Conservation (phyloP, 2,888 invertebrate species). For the Psylliodes chrysocephalus region DNA sequence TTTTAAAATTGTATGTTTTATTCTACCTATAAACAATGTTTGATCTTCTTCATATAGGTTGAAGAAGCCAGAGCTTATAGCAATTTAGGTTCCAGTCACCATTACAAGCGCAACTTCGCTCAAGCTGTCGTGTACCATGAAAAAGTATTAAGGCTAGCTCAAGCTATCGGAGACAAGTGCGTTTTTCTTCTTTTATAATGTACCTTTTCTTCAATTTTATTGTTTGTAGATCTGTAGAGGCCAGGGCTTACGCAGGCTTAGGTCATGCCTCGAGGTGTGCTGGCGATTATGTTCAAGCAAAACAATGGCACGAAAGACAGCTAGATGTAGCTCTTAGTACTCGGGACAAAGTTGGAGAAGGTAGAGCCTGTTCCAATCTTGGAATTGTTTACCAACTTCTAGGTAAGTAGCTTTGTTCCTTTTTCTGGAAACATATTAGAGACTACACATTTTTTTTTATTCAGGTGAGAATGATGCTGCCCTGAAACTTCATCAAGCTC, state of each 20-base stretch:
- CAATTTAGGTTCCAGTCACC: slow-evolving; percentile 93
- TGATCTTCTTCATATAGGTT: too few species aligned
- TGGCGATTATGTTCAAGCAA: slow-evolving; percentile 85
- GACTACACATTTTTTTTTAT: too few species aligned
- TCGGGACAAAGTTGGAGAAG: slow-evolving; percentile 95
- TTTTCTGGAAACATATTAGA: too few species aligned
- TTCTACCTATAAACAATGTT: too few species aligned
- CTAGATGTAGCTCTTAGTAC: slow-evolving; percentile 92
- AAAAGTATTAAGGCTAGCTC: slow-evolving; percentile 90
- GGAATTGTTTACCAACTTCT: slow-evolving; percentile 87
- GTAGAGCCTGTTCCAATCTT: slow-evolving; percentile 91
- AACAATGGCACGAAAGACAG: slow-evolving; percentile 96
- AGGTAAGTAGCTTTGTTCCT: too few species aligned
- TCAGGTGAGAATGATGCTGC: slow-evolving; percentile 94
- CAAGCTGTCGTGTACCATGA: slow-evolving; percentile 95
- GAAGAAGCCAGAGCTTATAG: slow-evolving; percentile 96
- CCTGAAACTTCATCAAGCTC: slow-evolving; percentile 90
- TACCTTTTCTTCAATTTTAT: too few species aligned
- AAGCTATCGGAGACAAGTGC: slow-evolving; percentile 81
- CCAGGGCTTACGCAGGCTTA: slow-evolving; percentile 94
- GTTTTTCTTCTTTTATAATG: slow-evolving; percentile 32
- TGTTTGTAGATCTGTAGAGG: slow-evolving; percentile 92
- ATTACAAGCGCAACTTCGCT: slow-evolving; percentile 89
- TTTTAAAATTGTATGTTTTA: too few species aligned
- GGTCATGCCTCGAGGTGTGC: slow-evolving; percentile 91